Percentiles rank a stretch among this genome's conserved stretches.
phyloP scores from a whole-genome alignment of 2,113 vertebrate genomes.

The Uropsilus gracilis region DNA sequence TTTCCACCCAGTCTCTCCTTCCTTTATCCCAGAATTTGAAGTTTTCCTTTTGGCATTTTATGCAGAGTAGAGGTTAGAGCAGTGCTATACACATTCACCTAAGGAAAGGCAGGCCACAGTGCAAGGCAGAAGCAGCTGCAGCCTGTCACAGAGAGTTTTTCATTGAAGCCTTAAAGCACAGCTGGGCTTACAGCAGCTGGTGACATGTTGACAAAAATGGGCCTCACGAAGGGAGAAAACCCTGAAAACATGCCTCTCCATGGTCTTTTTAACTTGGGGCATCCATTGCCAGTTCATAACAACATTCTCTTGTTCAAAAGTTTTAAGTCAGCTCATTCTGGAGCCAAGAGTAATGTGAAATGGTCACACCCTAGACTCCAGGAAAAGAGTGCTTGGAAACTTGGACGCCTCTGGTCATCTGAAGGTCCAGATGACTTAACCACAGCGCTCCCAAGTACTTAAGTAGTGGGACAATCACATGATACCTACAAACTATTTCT shows the following conservation, averaged over 20 bases:
- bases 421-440: background rate
- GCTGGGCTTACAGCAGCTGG: background rate
- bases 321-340: background rate
- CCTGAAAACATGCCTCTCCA: background rate
- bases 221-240: background rate
- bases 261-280: background rate
- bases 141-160: background rate
- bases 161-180: background rate
- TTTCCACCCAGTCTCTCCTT: background rate
- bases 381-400: background rate
- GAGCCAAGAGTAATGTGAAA: background rate
- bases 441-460: background rate
- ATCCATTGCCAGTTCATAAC: background rate
- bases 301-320: background rate
- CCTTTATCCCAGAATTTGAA: background rate
- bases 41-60: background rate
- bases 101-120: background rate
- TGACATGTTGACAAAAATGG: background rate
- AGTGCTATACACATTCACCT: background rate
- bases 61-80: background rate
- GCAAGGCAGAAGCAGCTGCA: background rate
- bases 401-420: background rate
- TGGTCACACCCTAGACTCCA: background rate
- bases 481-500: background rate
- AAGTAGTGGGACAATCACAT: background rate